Evolutionary conservation across 2,888 invertebrate genomes (phyloP).

Genomic region (Phania funesta): DNA sequence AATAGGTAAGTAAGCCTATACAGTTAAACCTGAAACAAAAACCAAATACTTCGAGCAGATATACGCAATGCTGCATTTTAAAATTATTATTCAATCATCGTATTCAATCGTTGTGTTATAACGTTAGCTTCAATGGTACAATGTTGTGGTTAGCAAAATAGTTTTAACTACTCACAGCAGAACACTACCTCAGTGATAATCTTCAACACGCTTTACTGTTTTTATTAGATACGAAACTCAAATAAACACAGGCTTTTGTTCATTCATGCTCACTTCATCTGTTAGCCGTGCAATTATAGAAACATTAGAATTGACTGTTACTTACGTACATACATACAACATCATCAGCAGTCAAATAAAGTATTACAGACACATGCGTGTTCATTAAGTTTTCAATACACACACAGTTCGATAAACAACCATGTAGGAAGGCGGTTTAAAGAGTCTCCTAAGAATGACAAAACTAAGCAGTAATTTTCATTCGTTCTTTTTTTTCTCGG

Average conservation of each 20-base stretch:
- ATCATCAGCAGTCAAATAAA: not conserved
- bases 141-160: slow-evolving; percentile 63
- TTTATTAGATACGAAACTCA: slow-evolving; percentile 35
- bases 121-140: slow-evolving; percentile 43
- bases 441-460: not conserved
- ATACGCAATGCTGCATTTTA: too few species aligned
- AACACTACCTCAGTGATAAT: slow-evolving; percentile 59
- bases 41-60: too few species aligned
- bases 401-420: not conserved
- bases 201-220: slow-evolving; percentile 57
- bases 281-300: not conserved
- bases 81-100: slow-evolving; percentile 45
- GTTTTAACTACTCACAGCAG: slow-evolving; percentile 57
- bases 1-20: too few species aligned
- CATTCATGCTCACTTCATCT: not conserved
- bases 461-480: too few species aligned
- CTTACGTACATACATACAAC: too few species aligned
- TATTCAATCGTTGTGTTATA: slow-evolving; percentile 18
- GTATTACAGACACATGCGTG: not conserved
- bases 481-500: too few species aligned
- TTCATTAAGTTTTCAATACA: not conserved
- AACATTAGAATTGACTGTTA: not conserved
- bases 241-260: not conserved
- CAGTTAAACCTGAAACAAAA: too few species aligned
- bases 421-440: not conserved